These are phyloP conservation scores for Leptoclinus maculatus DNA, from an alignment of 2,797 vertebrate genomes.

Conservation along the genomic window DNA sequence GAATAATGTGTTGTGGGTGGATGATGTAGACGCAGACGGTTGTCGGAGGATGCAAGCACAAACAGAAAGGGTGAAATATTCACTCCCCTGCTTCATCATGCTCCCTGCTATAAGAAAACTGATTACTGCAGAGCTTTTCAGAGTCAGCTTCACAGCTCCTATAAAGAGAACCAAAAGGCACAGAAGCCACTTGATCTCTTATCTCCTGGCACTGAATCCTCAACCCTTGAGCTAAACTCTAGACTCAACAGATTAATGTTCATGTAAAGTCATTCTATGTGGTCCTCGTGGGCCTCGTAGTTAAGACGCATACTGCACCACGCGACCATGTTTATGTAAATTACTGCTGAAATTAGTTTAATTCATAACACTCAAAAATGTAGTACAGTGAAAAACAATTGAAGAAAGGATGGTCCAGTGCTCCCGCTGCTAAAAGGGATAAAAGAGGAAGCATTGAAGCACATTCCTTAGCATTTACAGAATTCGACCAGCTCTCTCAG, in stretches of 20 bases:
- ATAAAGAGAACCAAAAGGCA: constrained; percentile 40
- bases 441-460: neutral
- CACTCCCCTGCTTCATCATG: constrained; percentile 33
- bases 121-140: constrained; percentile 52
- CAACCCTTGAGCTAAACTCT: constrained; percentile 11
- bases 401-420: neutral
- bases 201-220: constrained; percentile 43
- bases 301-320: neutral
- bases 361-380: neutral
- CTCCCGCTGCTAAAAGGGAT: neutral
- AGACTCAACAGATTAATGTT: constrained; percentile 49
- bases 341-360: neutral
- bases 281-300: neutral
- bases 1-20: constrained; percentile 6
- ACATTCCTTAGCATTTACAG: neutral
- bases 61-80: constrained; percentile 40
- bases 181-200: constrained; percentile 44
- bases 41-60: constrained; percentile 23
- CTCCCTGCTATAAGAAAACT: constrained; percentile 59
- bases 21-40: constrained; percentile 1
- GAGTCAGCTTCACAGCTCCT: constrained; percentile 35
- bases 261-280: neutral
- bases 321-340: neutral
- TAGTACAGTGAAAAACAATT: neutral
- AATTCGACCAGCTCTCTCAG: neutral